Conservation (phyloP, 2,113 vertebrate genomes). For the Hiodon alosoides region DNA sequence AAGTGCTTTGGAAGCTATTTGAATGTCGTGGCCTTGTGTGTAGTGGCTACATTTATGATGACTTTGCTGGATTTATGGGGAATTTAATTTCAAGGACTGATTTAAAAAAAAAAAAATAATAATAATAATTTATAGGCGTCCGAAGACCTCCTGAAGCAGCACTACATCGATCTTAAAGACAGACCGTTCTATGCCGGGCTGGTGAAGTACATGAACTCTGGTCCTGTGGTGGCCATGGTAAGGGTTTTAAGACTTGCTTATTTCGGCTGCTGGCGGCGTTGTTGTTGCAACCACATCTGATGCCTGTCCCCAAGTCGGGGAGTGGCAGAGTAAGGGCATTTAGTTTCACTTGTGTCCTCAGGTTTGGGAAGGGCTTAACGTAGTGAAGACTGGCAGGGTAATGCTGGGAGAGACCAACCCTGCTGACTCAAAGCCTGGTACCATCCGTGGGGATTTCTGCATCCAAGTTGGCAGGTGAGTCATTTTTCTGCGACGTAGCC, state of each 20-base stretch:
- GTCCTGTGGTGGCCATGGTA: conserved; percentile 88
- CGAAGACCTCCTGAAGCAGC: conserved; percentile 78
- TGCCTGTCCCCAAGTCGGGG: no score
- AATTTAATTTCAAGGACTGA: no score
- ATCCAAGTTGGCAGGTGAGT: conserved; percentile 89
- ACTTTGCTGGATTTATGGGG: no score
- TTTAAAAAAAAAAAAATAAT: no score
- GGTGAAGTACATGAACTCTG: conserved; percentile 84
- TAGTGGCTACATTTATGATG: no score
- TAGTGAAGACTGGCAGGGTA: conserved; percentile 81
- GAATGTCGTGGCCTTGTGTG: background rate
- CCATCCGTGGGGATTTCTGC: conserved; percentile 92
- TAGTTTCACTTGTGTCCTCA: conserved; percentile 33
- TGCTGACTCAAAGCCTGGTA: conserved; percentile 87
- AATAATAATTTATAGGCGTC: conserved; percentile 60
- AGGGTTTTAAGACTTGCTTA: background rate
- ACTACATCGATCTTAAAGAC: conserved; percentile 88
- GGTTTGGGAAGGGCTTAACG: conserved; percentile 90
- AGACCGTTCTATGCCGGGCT: conserved; percentile 79
- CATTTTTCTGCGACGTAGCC: background rate
- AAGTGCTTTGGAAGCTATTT: background rate
- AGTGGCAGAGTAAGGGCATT: no score
- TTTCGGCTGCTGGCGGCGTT: background rate
- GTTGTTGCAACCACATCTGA: no score
- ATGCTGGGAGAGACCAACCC: conserved; percentile 97